Evolutionary conservation across 2,113 vertebrate species (phyloP).

Genomic region (Pangasianodon hypophthalmus): DNA sequence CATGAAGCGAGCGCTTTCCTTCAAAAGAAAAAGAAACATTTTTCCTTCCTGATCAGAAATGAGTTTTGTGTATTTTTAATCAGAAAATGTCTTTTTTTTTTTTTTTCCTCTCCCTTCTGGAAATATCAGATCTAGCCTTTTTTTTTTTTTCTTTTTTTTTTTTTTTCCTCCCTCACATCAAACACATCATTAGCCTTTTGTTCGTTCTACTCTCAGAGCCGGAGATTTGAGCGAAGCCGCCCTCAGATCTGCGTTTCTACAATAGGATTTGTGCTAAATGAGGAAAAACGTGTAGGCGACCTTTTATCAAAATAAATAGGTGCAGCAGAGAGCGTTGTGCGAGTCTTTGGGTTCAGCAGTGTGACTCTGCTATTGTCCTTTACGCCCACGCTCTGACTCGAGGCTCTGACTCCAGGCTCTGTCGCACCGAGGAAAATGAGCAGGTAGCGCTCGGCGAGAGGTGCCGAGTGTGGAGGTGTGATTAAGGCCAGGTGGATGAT

Average conservation of each 20-base stretch:
- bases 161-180: conserved; percentile 4
- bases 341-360: conserved; percentile 58
- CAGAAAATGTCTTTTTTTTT: neutral
- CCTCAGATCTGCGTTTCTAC: conserved; percentile 28
- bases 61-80: neutral
- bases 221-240: conserved; percentile 12
- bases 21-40: too few species aligned
- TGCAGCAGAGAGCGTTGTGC: conserved; percentile 61
- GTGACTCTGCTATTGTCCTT: conserved; percentile 55
- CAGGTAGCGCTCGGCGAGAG: conserved; percentile 31
- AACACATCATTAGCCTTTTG: conserved; percentile 35
- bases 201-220: neutral
- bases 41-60: neutral
- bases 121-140: neutral
- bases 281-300: conserved; percentile 59
- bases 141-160: neutral
- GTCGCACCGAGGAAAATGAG: conserved; percentile 29
- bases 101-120: neutral
- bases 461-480: conserved; percentile 34
- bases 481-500: conserved; percentile 21
- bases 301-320: conserved; percentile 64
- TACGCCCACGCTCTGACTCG: conserved; percentile 54
- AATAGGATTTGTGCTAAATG: conserved; percentile 44
- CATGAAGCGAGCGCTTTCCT: neutral
- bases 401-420: conserved; percentile 41